Evolutionary conservation across 2,113 vertebrate species (phyloP).

Genomic region (Gopherus flavomarginatus): DNA sequence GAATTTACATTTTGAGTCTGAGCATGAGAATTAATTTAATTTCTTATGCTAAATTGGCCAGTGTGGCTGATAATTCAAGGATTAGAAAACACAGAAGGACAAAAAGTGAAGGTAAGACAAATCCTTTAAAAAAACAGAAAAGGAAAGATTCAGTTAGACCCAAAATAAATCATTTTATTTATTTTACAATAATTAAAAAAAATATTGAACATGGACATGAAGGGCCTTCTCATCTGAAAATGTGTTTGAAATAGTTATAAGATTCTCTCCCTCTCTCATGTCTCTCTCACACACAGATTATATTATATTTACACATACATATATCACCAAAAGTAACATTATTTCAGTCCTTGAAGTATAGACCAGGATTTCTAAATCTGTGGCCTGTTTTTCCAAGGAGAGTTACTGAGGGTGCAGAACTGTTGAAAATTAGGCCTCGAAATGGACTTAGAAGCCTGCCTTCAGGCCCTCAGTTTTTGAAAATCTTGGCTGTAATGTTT

Average conservation of each 20-base stretch:
- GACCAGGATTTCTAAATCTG: accelerated
- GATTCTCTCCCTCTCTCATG: accelerated
- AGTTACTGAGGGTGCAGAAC: accelerated
- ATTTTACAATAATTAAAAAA: background rate
- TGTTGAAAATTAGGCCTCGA: background rate
- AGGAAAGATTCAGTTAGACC: background rate
- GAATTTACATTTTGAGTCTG: slow-evolving; percentile 75
- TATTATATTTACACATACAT: accelerated
- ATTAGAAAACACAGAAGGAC: slow-evolving; percentile 27
- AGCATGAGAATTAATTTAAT: slow-evolving; percentile 79
- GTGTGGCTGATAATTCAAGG: slow-evolving; percentile 3
- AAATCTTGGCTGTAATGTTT: accelerated
- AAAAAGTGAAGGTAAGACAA: background rate
- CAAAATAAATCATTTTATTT: background rate
- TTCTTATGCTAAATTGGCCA: slow-evolving; percentile 76
- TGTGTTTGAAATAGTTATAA: accelerated
- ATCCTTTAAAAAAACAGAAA: background rate
- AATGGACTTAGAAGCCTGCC: accelerated
- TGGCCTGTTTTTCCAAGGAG: background rate
- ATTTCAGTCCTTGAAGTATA: accelerated
- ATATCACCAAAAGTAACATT: accelerated
- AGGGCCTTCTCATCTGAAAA: background rate
- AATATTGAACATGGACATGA: background rate
- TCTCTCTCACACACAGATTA: background rate
- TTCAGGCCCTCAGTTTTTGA: accelerated